Conservation (phyloP, 92 coral and sea anemone species). For the Parazoanthus swiftii region DNA sequence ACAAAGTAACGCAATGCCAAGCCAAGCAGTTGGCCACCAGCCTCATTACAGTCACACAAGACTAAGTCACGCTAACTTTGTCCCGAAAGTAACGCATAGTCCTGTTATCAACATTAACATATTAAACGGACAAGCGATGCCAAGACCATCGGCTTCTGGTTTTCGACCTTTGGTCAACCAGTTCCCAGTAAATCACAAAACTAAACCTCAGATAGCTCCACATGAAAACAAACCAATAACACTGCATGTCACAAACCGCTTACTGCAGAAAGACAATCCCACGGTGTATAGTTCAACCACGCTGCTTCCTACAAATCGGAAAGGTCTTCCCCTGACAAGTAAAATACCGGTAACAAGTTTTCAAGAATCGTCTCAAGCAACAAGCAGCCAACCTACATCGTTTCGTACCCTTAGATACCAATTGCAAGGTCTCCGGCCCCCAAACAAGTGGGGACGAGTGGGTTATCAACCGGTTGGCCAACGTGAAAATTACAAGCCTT, state of each 20-base stretch:
- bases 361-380: background rate
- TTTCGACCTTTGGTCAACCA: background rate
- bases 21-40: background rate
- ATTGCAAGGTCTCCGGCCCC: background rate
- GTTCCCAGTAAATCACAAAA: background rate
- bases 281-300: background rate
- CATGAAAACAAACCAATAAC: background rate
- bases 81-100: background rate
- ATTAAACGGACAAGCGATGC: conserved; percentile 4
- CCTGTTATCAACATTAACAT: conserved; percentile 31
- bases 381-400: background rate
- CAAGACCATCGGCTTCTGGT: background rate
- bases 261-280: background rate
- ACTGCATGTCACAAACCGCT: background rate
- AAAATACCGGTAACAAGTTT: no score
- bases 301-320: background rate
- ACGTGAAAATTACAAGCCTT: background rate
- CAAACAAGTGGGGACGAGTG: background rate
- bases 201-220: background rate
- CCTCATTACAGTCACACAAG: background rate
- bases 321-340: background rate
- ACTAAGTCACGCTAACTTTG: background rate
- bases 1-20: background rate
- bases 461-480: background rate
- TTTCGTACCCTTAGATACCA: background rate